These are phyloP conservation scores for Mythimna albipuncta DNA, from an alignment of 2,888 invertebrate genomes.

Conservation along the genomic window DNA sequence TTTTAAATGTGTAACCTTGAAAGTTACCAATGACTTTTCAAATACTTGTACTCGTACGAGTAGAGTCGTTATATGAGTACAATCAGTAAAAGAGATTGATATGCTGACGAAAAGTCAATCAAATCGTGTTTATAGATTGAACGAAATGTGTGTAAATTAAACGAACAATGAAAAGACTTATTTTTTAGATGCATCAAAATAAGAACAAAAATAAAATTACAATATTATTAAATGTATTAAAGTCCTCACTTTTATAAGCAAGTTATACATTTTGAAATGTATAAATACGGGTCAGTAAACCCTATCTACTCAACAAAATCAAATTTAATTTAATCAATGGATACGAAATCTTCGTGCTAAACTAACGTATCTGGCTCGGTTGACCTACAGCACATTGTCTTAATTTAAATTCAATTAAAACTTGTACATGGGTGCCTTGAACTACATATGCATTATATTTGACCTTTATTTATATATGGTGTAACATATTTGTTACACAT, in stretches of 20 bases:
- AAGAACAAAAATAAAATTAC: no score
- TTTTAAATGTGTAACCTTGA: conserved; percentile 30
- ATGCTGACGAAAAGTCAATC: no score
- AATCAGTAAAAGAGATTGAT: not conserved
- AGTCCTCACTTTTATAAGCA: no score
- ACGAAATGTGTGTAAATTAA: no score
- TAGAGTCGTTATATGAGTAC: not conserved
- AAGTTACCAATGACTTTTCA: conserved; percentile 11
- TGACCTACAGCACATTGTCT: conserved; percentile 59
- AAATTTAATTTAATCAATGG: conserved; percentile 17
- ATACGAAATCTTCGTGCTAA: conserved; percentile 48
- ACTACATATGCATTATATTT: conserved; percentile 58
- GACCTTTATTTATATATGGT: conserved; percentile 47
- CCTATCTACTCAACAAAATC: not conserved
- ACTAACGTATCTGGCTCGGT: conserved; percentile 31
- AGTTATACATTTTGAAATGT: no score
- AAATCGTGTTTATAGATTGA: no score
- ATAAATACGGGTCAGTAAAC: no score
- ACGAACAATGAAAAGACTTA: no score
- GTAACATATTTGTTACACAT: conserved; percentile 8
- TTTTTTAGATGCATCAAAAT: no score
- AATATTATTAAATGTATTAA: no score
- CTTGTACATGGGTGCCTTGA: conserved; percentile 59
- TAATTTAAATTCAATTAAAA: conserved; percentile 57
- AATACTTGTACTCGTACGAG: not conserved